phyloP scores from a whole-genome alignment of 2,888 invertebrate species.

The Frankliniella intonsa region DNA sequence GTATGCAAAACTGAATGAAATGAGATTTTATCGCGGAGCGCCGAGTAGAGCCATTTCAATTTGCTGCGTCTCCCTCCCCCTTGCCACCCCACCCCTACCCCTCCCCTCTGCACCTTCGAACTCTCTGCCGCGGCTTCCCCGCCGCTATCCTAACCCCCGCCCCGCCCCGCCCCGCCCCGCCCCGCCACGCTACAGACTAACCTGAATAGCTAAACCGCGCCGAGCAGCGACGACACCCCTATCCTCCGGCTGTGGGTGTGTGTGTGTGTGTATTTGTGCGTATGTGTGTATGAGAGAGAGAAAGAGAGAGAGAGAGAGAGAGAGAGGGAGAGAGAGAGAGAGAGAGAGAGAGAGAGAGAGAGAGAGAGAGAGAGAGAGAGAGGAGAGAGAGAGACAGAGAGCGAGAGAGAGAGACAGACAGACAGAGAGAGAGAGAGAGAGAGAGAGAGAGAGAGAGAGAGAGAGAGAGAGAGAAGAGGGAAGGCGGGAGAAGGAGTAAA shows the following conservation, averaged over 20 bases:
- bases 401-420: background rate
- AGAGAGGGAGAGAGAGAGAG: no score
- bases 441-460: no score
- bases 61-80: background rate
- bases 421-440: background rate
- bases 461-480: no score
- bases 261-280: no score
- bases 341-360: no score
- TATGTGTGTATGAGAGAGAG: no score
- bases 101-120: background rate
- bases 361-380: no score
- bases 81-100: background rate
- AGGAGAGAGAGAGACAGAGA: no score
- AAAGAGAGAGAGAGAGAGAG: no score
- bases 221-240: background rate
- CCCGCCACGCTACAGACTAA: background rate
- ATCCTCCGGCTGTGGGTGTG: background rate
- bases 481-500: no score
- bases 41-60: background rate
- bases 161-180: no score
- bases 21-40: background rate
- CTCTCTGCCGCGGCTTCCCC: background rate
- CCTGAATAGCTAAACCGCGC: background rate
- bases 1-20: constrained; percentile 19
- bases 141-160: background rate